Percentiles rank a stretch among this genome's conserved stretches.
Conservation (phyloP, 2,888 invertebrate species). For the Eremobia ochroleuca region DNA sequence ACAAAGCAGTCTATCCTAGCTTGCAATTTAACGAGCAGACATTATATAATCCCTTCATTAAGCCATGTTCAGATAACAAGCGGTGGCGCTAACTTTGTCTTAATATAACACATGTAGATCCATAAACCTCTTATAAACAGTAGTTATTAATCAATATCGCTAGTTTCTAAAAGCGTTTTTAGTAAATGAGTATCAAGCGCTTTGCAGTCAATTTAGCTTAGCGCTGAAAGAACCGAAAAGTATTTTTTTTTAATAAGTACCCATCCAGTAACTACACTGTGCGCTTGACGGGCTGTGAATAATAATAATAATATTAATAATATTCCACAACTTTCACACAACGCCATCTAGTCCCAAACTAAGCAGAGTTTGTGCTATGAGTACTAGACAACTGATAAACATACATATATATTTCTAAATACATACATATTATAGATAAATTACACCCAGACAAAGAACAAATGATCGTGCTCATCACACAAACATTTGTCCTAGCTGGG, state of each 20-base stretch:
- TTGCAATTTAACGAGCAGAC: constrained; percentile 35
- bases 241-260: constrained; percentile 2
- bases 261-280: not conserved
- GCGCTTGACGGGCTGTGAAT: constrained; percentile 8
- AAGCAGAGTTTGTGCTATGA: no score
- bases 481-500: no score
- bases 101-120: constrained; percentile 12
- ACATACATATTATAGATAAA: no score
- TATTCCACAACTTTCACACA: no score
- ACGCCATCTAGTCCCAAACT: no score
- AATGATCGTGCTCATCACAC: no score
- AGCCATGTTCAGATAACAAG: constrained; percentile 23
- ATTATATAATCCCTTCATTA: constrained; percentile 25
- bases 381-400: no score
- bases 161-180: constrained; percentile 22
- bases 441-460: no score
- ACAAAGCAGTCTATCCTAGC: not conserved
- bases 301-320: no score
- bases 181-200: constrained; percentile 3
- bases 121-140: constrained; percentile 3
- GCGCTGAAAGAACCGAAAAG: constrained; percentile 1
- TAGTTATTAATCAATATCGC: constrained; percentile 21
- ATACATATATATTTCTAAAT: no score
- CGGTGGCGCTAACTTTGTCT: not conserved
- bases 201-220: constrained; percentile 8